Evolutionary conservation across 2,797 vertebrate species (phyloP).

Genomic region (Smutsia temminckii): DNA sequence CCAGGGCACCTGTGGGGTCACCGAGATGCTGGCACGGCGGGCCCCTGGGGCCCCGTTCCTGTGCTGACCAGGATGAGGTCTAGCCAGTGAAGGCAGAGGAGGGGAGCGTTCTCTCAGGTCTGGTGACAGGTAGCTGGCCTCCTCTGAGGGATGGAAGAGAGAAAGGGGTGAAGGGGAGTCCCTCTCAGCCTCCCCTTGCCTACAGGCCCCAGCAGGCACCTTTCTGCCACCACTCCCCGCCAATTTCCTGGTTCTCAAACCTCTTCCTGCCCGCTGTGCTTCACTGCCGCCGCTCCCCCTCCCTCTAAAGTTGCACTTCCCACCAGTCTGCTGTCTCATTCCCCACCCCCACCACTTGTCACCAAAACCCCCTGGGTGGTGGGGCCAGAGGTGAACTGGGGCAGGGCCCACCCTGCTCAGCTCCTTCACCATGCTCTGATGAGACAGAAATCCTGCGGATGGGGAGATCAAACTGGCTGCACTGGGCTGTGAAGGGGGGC

Average conservation of each 20-base stretch:
- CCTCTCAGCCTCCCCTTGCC: background rate
- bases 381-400: constrained; percentile 69
- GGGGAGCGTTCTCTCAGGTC: background rate
- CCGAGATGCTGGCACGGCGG: background rate
- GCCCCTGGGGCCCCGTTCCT: background rate
- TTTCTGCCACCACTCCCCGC: background rate
- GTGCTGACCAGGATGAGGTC: background rate
- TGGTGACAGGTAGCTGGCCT: background rate
- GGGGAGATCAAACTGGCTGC: constrained; percentile 81
- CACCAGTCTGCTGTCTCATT: background rate
- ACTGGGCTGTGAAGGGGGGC: constrained; percentile 42
- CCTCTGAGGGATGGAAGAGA: background rate
- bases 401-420: constrained; percentile 76
- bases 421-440: constrained; percentile 80
- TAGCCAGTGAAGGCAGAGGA: background rate
- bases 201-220: background rate
- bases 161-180: background rate
- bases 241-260: constrained; percentile 38
- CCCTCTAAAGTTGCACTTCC: background rate
- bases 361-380: background rate
- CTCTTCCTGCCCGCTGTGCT: background rate
- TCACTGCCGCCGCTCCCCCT: background rate
- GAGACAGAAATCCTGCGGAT: constrained; percentile 80
- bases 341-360: background rate
- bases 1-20: constrained; percentile 27